These are phyloP conservation scores for Nixonia krombeini DNA, from an alignment of 1,140 invertebrate genomes.

Conservation along the genomic window DNA sequence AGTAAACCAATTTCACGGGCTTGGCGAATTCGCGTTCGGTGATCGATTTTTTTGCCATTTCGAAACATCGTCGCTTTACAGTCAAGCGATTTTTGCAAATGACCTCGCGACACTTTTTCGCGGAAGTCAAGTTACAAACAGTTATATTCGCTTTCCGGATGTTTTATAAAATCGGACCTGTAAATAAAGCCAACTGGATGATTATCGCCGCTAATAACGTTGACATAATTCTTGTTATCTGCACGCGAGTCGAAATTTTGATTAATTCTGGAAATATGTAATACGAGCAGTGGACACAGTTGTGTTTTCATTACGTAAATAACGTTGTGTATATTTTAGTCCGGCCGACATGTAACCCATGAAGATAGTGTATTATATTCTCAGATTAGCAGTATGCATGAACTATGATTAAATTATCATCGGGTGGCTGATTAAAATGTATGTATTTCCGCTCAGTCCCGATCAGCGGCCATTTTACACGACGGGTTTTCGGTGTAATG, in stretches of 20 bases:
- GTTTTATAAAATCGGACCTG: no score
- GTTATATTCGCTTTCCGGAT: no score
- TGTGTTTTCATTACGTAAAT: conserved; percentile 8
- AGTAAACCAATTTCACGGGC: no score
- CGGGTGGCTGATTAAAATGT: conserved; percentile 5
- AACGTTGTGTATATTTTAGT: conserved; percentile 5
- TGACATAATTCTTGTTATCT: neutral
- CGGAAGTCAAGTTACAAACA: no score
- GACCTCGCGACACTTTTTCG: no score
- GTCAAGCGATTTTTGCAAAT: no score
- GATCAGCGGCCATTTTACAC: neutral
- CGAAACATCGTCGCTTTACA: no score
- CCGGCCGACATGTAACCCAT: neutral
- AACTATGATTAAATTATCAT: neutral
- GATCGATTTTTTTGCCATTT: no score
- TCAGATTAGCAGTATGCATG: conserved; percentile 7
- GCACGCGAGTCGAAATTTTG: neutral
- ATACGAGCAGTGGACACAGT: conserved; percentile 1
- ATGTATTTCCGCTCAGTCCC: neutral
- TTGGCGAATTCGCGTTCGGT: no score
- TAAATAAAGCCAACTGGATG: neutral
- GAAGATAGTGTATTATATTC: conserved; percentile 1
- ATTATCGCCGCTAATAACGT: neutral
- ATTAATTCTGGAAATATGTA: conserved; percentile 7
- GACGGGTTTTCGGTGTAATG: no score